Evolutionary conservation across 2,113 vertebrate species (phyloP).

Genomic region (Phalacrocorax pelagicus): DNA sequence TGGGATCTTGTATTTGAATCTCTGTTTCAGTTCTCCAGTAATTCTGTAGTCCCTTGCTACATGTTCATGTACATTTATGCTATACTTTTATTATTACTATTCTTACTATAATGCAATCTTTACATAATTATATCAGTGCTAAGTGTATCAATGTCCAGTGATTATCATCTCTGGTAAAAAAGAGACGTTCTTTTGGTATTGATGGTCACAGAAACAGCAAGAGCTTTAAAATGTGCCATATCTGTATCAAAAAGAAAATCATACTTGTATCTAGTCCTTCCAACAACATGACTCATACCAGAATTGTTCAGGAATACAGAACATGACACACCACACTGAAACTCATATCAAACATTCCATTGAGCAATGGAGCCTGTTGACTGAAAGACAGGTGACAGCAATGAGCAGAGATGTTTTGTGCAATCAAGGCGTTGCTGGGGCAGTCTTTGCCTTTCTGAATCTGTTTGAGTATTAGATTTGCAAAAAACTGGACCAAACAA

Average conservation of each 20-base stretch:
- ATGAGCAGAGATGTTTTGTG: not conserved
- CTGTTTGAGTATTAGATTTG: not conserved
- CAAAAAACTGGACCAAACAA: not conserved
- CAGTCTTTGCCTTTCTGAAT: not conserved
- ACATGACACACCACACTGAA: not conserved
- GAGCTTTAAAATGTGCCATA: not conserved
- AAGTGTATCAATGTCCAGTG: not conserved
- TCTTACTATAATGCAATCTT: not conserved
- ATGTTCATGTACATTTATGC: not conserved
- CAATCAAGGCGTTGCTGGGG: not conserved
- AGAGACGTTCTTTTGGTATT: not conserved
- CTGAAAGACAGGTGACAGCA: not conserved
- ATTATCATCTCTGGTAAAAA: not conserved
- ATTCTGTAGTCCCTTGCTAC: too few species aligned
- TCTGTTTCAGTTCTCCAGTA: not conserved
- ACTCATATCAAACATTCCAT: not conserved
- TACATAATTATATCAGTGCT: not conserved
- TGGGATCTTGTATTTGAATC: not conserved
- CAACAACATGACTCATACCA: not conserved
- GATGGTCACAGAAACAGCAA: not conserved
- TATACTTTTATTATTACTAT: not conserved
- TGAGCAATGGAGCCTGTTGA: not conserved
- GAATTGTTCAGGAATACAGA: not conserved
- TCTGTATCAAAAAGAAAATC: not conserved
- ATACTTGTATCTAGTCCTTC: not conserved